Evolutionary conservation across 2,888 invertebrate genomes (phyloP).

Genomic region (Agrypnus murinus): DNA sequence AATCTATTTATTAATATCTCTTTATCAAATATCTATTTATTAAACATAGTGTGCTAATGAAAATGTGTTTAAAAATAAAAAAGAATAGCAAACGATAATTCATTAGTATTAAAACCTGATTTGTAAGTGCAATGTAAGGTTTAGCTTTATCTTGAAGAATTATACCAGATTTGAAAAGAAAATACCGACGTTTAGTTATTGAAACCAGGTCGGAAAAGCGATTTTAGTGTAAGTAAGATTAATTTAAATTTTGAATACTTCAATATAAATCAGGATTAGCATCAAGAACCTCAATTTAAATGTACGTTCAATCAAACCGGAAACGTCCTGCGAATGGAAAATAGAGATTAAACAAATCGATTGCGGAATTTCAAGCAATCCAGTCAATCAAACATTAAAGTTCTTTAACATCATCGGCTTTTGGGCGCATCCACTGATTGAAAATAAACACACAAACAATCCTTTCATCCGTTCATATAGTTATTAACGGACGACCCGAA

Average conservation of each 20-base stretch:
- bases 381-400: background rate
- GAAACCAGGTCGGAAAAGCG: no score
- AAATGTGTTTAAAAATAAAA: no score
- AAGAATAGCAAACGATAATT: no score
- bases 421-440: background rate
- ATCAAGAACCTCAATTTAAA: background rate
- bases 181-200: no score
- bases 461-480: slow-evolving; percentile 8
- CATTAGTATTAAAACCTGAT: no score
- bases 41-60: no score
- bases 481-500: slow-evolving; percentile 6
- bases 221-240: background rate
- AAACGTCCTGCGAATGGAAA: background rate
- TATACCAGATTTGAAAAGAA: no score
- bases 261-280: slow-evolving; percentile 9
- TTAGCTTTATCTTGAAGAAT: no score
- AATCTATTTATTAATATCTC: no score
- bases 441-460: slow-evolving; percentile 19
- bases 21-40: no score
- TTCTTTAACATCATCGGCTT: background rate
- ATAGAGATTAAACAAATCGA: no score
- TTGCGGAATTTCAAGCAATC: background rate
- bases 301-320: background rate
- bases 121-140: no score
- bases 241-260: slow-evolving; percentile 8